A percentile compares a stretch with the other conserved stretches of the same genome.
These are phyloP conservation scores for Alentia gelatinosa DNA, from an alignment of 2,888 invertebrate genomes.

Conservation along the genomic window DNA sequence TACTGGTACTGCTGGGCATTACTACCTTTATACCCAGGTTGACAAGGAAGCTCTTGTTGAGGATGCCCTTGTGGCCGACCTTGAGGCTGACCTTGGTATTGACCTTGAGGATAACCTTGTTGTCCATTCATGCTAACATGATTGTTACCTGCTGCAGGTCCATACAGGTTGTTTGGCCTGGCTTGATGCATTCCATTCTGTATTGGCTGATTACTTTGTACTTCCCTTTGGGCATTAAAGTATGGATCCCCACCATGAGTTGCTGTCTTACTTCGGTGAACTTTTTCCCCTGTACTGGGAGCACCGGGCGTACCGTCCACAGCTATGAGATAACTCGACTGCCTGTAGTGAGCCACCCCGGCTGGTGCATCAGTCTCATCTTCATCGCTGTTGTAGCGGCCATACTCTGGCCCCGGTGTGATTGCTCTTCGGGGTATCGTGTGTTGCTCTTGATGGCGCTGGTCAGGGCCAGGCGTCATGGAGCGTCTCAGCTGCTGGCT, in stretches of 20 bases:
- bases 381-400: constrained; percentile 59
- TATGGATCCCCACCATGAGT: constrained; percentile 42
- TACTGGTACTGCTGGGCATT: constrained; percentile 38
- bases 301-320: constrained; percentile 64
- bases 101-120: constrained; percentile 17
- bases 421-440: constrained; percentile 85
- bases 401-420: constrained; percentile 89
- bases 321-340: constrained; percentile 77
- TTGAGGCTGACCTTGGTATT: constrained; percentile 25
- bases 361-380: constrained; percentile 44
- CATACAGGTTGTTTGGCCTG: not conserved
- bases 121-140: not conserved
- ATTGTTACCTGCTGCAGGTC: not conserved
- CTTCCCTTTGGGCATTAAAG: not conserved
- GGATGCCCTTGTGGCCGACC: not conserved
- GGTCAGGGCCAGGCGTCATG: constrained; percentile 52
- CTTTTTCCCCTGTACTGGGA: not conserved
- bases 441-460: not conserved
- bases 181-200: not conserved
- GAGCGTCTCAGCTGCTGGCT: constrained; percentile 23
- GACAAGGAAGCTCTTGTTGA: not conserved
- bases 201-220: not conserved
- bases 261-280: constrained; percentile 31
- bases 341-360: constrained; percentile 70
- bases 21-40: not conserved